Conservation (phyloP, 2,797 vertebrate genomes). For the Myiotriccus ornatus region DNA sequence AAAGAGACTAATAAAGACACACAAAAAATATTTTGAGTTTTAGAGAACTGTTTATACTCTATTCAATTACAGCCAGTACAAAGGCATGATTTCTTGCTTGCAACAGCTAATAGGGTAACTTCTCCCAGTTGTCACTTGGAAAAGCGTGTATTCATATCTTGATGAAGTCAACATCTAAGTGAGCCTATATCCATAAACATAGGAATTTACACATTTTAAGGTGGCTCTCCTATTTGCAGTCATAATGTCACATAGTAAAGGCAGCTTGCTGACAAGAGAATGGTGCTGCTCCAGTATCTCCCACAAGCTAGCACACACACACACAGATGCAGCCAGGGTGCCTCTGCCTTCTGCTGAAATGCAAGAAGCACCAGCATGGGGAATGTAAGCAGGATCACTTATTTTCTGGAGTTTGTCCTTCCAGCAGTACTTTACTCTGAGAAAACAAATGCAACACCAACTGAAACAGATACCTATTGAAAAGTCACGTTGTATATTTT, state of each 20-base stretch:
- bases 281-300: neutral
- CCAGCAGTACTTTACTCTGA: slow-evolving; percentile 11
- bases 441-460: slow-evolving; percentile 2
- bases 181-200: slow-evolving; percentile 57
- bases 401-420: slow-evolving; percentile 12
- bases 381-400: neutral
- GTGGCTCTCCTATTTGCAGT: slow-evolving; percentile 47
- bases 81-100: slow-evolving; percentile 52
- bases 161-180: slow-evolving; percentile 59
- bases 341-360: neutral
- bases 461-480: neutral
- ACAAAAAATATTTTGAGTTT: slow-evolving; percentile 65
- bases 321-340: neutral
- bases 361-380: neutral
- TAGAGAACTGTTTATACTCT: slow-evolving; percentile 39
- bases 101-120: slow-evolving; percentile 59
- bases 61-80: slow-evolving; percentile 43
- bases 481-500: neutral
- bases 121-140: slow-evolving; percentile 54
- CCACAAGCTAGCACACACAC: neutral
- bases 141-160: slow-evolving; percentile 40
- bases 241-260: slow-evolving; percentile 16
- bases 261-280: slow-evolving; percentile 19
- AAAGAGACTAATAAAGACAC: slow-evolving; percentile 62
- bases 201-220: slow-evolving; percentile 59